phyloP scores from a whole-genome alignment of 2,113 vertebrate species.

The Brachirus orientalis region DNA sequence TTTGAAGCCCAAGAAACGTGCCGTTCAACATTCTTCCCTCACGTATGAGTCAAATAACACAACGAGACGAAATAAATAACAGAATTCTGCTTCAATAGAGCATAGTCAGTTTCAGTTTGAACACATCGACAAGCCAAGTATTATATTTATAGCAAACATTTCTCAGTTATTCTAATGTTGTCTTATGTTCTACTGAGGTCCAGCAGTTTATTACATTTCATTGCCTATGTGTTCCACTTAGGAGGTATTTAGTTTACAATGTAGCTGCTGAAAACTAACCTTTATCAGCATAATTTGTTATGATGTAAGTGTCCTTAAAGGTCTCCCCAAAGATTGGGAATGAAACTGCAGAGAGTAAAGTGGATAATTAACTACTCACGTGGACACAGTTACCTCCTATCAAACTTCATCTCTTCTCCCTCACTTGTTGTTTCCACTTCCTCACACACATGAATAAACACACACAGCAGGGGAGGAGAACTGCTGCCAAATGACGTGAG shows the following conservation, averaged over 20 bases:
- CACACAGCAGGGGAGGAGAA: constrained; percentile 2
- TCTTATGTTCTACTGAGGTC: not conserved
- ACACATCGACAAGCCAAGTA: not conserved
- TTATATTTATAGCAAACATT: not conserved
- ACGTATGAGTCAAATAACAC: not conserved
- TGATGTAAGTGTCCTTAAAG: not conserved
- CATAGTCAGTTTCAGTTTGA: not conserved
- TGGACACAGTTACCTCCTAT: not conserved
- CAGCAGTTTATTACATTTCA: not conserved
- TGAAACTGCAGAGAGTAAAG: not conserved
- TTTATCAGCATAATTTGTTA: not conserved
- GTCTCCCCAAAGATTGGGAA: not conserved
- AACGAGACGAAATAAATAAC: too few species aligned
- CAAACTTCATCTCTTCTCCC: not conserved
- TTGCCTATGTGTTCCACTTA: not conserved
- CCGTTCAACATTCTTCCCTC: not conserved
- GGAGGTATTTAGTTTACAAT: not conserved
- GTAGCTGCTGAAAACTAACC: not conserved
- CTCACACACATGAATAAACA: not conserved
- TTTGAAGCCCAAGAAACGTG: not conserved
- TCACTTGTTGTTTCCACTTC: not conserved
- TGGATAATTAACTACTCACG: not conserved
- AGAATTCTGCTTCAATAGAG: too few species aligned
- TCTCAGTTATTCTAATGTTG: not conserved
- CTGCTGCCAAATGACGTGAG: constrained; percentile 21